phyloP scores from a whole-genome alignment of 2,888 invertebrate genomes.

The Leucania comma region DNA sequence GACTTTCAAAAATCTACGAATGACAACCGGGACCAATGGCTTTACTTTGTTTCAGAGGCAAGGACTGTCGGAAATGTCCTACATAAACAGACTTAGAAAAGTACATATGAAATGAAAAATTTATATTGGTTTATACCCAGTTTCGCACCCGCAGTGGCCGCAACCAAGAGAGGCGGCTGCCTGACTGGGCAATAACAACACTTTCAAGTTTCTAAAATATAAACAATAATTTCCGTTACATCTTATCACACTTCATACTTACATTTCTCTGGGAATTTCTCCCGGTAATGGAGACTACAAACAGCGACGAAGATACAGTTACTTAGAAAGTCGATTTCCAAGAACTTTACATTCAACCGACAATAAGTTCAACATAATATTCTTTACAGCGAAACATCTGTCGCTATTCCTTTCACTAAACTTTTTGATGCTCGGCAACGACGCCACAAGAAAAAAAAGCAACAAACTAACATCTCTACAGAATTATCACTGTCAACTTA shows the following conservation, averaged over 20 bases:
- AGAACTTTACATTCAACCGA: not conserved
- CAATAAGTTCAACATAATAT: conserved; percentile 14
- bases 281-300: not conserved
- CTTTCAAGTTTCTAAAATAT: not conserved
- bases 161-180: no score
- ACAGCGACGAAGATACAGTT: not conserved
- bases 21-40: no score
- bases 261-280: not conserved
- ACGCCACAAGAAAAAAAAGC: not conserved
- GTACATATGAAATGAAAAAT: no score
- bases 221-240: not conserved
- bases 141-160: no score
- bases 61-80: no score
- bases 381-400: conserved; percentile 8
- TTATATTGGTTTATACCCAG: no score
- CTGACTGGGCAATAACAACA: no score
- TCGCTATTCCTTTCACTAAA: conserved; percentile 23
- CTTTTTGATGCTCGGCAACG: conserved; percentile 9
- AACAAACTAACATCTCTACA: not conserved
- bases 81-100: no score
- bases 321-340: not conserved
- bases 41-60: no score
- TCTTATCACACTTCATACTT: not conserved
- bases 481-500: conserved; percentile 6
- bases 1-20: no score